Percentiles rank a stretch among this genome's conserved stretches.
Evolutionary conservation across 1,140 invertebrate species (phyloP).

Genomic region (Pararge aegeria): DNA sequence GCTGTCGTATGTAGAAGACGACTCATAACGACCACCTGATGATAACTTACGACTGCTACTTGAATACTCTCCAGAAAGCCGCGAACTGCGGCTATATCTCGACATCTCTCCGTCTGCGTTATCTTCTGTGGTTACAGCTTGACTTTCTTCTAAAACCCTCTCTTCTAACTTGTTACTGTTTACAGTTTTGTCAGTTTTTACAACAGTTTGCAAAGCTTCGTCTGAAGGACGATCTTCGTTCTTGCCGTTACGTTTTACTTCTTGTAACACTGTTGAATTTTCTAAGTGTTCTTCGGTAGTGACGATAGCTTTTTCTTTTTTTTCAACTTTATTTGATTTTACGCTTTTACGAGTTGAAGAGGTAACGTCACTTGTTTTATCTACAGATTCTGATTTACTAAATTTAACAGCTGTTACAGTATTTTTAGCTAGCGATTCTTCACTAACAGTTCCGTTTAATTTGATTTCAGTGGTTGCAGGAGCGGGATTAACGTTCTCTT

Average conservation of each 20-base stretch:
- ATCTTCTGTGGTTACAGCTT: constrained; percentile 70
- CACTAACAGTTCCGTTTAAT: not conserved
- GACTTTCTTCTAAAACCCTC: constrained; percentile 37
- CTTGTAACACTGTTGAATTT: not conserved
- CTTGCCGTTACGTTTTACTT: not conserved
- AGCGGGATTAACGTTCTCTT: not conserved
- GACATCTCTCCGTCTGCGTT: constrained; percentile 80
- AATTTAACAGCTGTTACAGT: not conserved
- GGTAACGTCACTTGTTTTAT: constrained; percentile 4
- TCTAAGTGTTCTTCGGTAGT: constrained; percentile 7
- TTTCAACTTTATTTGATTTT: constrained; percentile 20
- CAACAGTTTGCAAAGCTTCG: constrained; percentile 7
- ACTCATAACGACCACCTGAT: constrained; percentile 75
- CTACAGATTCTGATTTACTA: not conserved
- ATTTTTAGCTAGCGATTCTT: not conserved
- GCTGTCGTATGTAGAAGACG: constrained; percentile 64
- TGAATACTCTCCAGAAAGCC: constrained; percentile 82
- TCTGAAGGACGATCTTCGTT: not conserved
- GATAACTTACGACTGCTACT: constrained; percentile 78
- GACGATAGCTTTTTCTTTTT: constrained; percentile 14
- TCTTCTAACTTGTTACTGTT: constrained; percentile 23
- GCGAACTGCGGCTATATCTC: constrained; percentile 81
- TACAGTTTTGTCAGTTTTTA: constrained; percentile 19
- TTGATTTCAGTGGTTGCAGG: not conserved
- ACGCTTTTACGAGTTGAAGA: constrained; percentile 16